These are phyloP conservation scores for Linurgus olivaceus DNA, from an alignment of 2,797 vertebrate species.

Conservation along the genomic window DNA sequence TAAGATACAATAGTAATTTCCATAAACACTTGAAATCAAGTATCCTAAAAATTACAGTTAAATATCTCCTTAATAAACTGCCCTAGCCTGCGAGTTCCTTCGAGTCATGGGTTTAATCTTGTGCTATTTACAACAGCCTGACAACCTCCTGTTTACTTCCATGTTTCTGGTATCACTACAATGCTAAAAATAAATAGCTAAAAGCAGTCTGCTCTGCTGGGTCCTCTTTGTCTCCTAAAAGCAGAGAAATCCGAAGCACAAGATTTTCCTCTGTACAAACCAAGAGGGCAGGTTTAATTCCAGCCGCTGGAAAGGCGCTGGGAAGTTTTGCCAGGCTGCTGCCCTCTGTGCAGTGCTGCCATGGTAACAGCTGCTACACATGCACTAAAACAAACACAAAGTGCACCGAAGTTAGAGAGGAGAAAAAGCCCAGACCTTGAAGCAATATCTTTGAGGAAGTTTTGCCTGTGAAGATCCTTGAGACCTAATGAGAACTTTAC, in stretches of 20 bases:
- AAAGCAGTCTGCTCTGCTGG: conserved; percentile 65
- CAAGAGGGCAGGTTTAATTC: conserved; percentile 39
- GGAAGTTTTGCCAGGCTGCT: conserved; percentile 38
- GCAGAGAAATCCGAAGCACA: conserved; percentile 33
- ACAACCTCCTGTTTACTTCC: conserved; percentile 77
- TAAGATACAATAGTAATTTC: conserved; percentile 59
- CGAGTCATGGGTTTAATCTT: conserved; percentile 68
- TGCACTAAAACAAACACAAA: conserved; percentile 12
- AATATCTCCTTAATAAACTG: conserved; percentile 27
- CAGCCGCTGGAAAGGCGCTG: neutral
- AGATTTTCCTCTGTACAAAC: conserved; percentile 22
- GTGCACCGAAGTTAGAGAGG: neutral
- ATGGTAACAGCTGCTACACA: conserved; percentile 39
- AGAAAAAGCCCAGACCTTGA: conserved; percentile 26
- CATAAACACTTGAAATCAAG: conserved; percentile 65
- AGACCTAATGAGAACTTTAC: conserved; percentile 37
- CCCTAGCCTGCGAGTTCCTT: conserved; percentile 17
- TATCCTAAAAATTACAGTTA: conserved; percentile 55
- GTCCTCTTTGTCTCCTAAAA: conserved; percentile 67
- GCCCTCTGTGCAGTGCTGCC: conserved; percentile 7
- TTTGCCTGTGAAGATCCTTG: conserved; percentile 29
- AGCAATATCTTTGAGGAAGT: conserved; percentile 28
- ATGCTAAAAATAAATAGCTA: conserved; percentile 79
- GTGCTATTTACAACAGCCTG: conserved; percentile 73
- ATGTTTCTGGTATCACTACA: conserved; percentile 74